Percentiles rank a stretch among this genome's conserved stretches.
phyloP scores from a whole-genome alignment of 2,888 invertebrate species.

The Drosophila infuscata region DNA sequence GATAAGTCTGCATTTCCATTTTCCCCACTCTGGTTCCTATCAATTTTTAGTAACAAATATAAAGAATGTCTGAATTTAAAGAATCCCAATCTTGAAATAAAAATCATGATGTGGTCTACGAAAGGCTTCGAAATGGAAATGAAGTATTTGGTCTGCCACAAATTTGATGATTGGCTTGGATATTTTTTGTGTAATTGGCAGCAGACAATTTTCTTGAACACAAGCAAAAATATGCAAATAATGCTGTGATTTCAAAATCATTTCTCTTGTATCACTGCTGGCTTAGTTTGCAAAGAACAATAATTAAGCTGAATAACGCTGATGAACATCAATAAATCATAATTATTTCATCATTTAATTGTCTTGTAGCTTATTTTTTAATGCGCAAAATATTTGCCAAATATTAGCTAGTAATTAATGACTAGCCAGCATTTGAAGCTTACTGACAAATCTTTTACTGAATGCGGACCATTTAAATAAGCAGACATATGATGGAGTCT shows the following conservation, averaged over 20 bases:
- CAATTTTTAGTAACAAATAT: conserved; percentile 31
- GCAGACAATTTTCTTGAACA: background rate
- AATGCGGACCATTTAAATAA: conserved; percentile 29
- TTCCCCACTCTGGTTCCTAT: conserved; percentile 1
- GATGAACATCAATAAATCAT: conserved; percentile 24
- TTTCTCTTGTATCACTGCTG: background rate
- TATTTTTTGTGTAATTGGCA: background rate
- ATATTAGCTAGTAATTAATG: conserved; percentile 66
- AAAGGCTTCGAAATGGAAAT: background rate
- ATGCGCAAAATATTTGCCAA: conserved; percentile 10
- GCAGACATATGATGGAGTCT: conserved; percentile 6
- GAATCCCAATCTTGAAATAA: background rate
- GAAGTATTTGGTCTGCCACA: background rate
- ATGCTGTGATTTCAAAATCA: background rate
- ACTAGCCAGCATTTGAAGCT: conserved; percentile 40
- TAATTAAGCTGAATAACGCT: conserved; percentile 11
- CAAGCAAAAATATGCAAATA: background rate
- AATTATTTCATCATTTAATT: conserved; percentile 12
- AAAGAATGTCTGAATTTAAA: background rate
- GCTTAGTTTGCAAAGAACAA: background rate
- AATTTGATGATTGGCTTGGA: background rate
- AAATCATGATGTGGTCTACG: background rate
- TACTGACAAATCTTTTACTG: conserved; percentile 20
- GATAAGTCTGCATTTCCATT: conserved; percentile 49
- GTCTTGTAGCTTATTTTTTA: background rate